Percentiles rank a stretch among this genome's conserved stretches.
Evolutionary conservation across 2,797 vertebrate genomes (phyloP).

Genomic region (Lateolabrax maculatus): DNA sequence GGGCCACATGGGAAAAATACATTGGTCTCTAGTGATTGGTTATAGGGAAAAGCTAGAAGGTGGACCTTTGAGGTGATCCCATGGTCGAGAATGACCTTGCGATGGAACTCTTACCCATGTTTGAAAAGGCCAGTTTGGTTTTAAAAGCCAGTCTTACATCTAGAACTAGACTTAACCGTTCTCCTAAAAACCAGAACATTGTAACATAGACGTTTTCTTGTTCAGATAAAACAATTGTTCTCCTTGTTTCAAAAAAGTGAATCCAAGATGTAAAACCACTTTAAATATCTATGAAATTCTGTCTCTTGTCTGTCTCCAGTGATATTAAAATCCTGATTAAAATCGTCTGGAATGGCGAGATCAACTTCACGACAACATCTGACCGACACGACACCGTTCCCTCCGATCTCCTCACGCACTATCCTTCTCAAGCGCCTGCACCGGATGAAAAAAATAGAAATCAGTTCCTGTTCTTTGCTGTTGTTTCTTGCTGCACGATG

Average conservation of each 20-base stretch:
- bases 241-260: background rate
- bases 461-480: slow-evolving; percentile 40
- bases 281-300: background rate
- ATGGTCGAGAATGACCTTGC: background rate
- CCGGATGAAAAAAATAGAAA: slow-evolving; percentile 38
- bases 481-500: slow-evolving; percentile 74
- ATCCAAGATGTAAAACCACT: background rate
- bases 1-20: no score
- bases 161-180: background rate
- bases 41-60: no score
- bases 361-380: slow-evolving; percentile 13
- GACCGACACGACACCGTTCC: slow-evolving; percentile 5
- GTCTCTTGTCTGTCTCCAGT: slow-evolving; percentile 65
- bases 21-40: no score
- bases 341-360: slow-evolving; percentile 2
- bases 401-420: slow-evolving; percentile 33
- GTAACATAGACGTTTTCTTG: background rate
- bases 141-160: background rate
- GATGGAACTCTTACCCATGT: background rate
- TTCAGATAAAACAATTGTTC: background rate
- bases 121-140: background rate
- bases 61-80: background rate
- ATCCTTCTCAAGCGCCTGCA: slow-evolving; percentile 46
- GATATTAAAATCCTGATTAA: slow-evolving; percentile 83
- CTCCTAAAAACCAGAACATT: background rate